Evolutionary conservation across 1,140 invertebrate species (phyloP).

Genomic region (Dendrolimus kikuchii): DNA sequence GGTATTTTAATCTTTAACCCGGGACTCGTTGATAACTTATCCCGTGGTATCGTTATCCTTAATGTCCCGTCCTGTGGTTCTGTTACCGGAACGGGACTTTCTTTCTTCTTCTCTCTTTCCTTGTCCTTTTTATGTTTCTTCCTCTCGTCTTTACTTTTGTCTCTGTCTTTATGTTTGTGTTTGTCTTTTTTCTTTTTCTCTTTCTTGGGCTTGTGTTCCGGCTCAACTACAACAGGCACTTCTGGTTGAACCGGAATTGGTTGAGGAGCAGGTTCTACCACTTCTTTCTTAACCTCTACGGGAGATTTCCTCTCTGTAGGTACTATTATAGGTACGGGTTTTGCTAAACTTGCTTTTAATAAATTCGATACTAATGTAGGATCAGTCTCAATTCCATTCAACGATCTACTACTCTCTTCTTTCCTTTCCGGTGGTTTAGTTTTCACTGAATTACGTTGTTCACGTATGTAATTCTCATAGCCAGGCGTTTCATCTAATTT

Average conservation of each 20-base stretch:
- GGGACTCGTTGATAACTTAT: constrained; percentile 51
- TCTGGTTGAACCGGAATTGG: constrained; percentile 9
- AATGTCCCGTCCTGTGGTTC: constrained; percentile 32
- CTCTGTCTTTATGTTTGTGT: constrained; percentile 69
- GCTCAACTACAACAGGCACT: constrained; percentile 22
- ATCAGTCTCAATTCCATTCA: constrained; percentile 66
- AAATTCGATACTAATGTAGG: constrained; percentile 62
- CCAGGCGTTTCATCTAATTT: constrained; percentile 63
- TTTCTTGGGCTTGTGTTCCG: constrained; percentile 59
- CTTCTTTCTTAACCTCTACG: constrained; percentile 42
- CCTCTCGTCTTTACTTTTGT: constrained; percentile 61
- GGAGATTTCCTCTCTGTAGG: constrained; percentile 46
- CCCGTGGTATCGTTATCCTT: constrained; percentile 59
- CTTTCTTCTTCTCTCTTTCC: constrained; percentile 44
- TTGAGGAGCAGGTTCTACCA: constrained; percentile 14
- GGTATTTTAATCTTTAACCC: constrained; percentile 68
- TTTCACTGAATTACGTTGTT: constrained; percentile 41
- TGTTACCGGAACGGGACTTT: constrained; percentile 21
- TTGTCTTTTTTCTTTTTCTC: constrained; percentile 71
- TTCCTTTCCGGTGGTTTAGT: constrained; percentile 31
- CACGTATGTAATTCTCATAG: constrained; percentile 53
- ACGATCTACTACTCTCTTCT: constrained; percentile 23
- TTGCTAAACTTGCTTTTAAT: constrained; percentile 64
- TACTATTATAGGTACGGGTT: constrained; percentile 54
- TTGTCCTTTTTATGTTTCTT: constrained; percentile 70